Conservation (phyloP, 1,140 invertebrate species). For the Metopolophium dirhodum region DNA sequence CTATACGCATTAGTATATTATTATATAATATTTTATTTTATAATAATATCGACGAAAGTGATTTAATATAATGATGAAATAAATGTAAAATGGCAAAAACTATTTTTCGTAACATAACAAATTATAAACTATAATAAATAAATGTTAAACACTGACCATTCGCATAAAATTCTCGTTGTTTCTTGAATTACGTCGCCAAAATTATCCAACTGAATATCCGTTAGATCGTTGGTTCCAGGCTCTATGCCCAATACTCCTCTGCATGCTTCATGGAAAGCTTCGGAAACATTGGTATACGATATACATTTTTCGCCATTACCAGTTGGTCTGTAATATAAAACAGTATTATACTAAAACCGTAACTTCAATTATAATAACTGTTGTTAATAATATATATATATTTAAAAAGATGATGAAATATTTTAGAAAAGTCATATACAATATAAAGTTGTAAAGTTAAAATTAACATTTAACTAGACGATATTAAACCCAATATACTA, state of each 20-base stretch:
- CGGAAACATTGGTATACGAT: conserved; percentile 35
- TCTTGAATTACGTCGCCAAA: conserved; percentile 47
- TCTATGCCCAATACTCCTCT: conserved; percentile 38
- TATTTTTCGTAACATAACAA: not conserved
- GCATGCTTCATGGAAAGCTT: conserved; percentile 46
- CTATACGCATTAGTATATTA: too few species aligned
- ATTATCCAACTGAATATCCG: conserved; percentile 48
- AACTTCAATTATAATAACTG: not conserved
- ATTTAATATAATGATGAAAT: not conserved
- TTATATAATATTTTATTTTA: too few species aligned
- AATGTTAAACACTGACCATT: conserved; percentile 21
- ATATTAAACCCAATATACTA: not conserved
- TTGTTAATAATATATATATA: not conserved
- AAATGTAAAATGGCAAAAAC: not conserved
- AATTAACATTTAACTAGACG: not conserved
- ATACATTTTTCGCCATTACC: conserved; percentile 49
- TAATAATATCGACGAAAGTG: not conserved
- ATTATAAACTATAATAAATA: not conserved
- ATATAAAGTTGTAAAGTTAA: not conserved
- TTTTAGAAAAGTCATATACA: not conserved
- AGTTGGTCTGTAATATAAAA: not conserved
- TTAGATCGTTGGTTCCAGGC: conserved; percentile 48
- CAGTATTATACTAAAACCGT: not conserved
- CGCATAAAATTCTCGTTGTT: conserved; percentile 48
- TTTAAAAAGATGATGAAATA: not conserved